A percentile compares a stretch with the other conserved stretches of the same genome.
Conservation (phyloP, 2,113 vertebrate species). For the Hucho hucho region DNA sequence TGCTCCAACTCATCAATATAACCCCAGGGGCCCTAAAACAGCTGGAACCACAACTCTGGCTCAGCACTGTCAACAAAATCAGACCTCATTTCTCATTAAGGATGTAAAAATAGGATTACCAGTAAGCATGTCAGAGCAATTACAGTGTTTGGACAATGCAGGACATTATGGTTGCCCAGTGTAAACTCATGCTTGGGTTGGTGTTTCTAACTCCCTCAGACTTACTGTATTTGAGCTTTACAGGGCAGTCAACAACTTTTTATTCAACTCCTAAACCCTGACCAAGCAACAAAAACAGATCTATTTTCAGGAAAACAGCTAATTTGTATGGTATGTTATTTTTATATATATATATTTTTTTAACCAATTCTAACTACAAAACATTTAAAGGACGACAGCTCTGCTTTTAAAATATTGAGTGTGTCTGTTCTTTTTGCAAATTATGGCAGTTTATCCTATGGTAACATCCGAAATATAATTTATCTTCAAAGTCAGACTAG, state of each 20-base stretch:
- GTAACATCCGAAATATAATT: background rate
- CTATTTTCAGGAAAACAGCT: background rate
- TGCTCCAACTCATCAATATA: conserved; percentile 26
- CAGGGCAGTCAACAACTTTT: conserved; percentile 2
- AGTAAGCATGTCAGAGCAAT: conserved; percentile 38
- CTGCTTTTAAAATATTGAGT: background rate
- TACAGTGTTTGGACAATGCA: conserved; percentile 38
- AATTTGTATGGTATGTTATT: background rate
- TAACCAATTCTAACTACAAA: background rate
- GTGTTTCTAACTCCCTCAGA: conserved; percentile 7
- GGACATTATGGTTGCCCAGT: conserved; percentile 23
- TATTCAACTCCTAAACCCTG: background rate
- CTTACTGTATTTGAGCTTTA: background rate
- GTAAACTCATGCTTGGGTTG: conserved; percentile 27
- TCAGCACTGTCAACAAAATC: conserved; percentile 44
- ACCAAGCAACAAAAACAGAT: too few species aligned
- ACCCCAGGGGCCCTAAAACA: conserved; percentile 11
- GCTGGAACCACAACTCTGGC: conserved; percentile 11
- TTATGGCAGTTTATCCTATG: background rate
- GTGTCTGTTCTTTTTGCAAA: background rate
- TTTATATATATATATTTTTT: background rate
- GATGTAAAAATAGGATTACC: conserved; percentile 39
- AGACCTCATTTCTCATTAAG: conserved; percentile 44
- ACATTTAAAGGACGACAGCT: background rate
- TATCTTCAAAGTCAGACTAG: background rate